A percentile compares a stretch with the other conserved stretches of the same genome.
Conservation (phyloP, 2,888 invertebrate genomes). For the Julus scandinavius region DNA sequence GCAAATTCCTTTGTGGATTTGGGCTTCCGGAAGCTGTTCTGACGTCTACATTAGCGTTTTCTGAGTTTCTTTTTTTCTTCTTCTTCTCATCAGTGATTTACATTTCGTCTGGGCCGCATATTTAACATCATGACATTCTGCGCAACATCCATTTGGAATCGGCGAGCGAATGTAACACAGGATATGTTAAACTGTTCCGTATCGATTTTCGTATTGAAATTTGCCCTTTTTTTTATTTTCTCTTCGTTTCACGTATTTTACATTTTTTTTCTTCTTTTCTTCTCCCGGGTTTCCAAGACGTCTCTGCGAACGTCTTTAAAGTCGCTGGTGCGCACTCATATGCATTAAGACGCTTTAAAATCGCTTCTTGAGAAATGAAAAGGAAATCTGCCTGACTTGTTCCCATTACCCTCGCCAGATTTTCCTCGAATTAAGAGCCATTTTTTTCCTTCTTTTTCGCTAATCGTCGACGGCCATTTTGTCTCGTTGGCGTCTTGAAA, state of each 20-base stretch:
- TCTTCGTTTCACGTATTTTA: neutral
- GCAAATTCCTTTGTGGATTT: neutral
- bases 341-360: conserved; percentile 44
- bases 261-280: neutral
- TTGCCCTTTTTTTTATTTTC: conserved; percentile 14
- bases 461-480: conserved; percentile 24
- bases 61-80: neutral
- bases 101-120: conserved; percentile 41
- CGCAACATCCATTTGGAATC: conserved; percentile 39
- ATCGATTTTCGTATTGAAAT: conserved; percentile 46
- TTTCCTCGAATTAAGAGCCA: conserved; percentile 31
- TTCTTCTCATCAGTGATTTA: neutral
- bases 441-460: neutral
- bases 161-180: conserved; percentile 34
- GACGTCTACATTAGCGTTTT: conserved; percentile 38
- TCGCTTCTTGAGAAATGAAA: conserved; percentile 46
- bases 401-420: conserved; percentile 46
- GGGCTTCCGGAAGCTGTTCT: neutral
- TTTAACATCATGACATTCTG: conserved; percentile 34
- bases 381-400: conserved; percentile 44
- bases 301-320: conserved; percentile 10
- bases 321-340: conserved; percentile 38
- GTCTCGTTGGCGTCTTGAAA: neutral
- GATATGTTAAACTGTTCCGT: conserved; percentile 40
- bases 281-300: neutral